phyloP scores from a whole-genome alignment of 1,140 invertebrate species.

The Eriocheir sinensis region DNA sequence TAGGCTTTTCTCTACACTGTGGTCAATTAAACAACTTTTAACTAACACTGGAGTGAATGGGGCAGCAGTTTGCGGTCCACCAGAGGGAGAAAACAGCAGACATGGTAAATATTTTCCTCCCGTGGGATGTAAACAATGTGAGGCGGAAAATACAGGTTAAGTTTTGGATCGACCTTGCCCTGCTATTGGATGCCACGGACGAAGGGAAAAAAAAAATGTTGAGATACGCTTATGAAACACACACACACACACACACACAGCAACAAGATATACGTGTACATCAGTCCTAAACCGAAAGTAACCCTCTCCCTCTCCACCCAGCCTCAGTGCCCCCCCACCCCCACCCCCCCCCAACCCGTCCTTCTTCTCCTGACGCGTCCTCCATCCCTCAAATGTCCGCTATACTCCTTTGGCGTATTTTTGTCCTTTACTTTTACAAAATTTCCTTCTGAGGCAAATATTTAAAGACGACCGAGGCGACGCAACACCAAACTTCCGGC shows the following conservation, averaged over 20 bases:
- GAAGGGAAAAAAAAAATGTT: too few species aligned
- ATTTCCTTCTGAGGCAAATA: conserved; percentile 12
- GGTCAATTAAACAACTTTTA: neutral
- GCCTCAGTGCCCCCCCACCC: neutral
- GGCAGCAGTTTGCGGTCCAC: neutral
- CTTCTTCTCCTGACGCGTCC: too few species aligned
- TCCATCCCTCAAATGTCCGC: neutral
- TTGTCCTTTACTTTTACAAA: neutral
- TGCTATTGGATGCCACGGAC: too few species aligned
- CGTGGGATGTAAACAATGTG: too few species aligned
- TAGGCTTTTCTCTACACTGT: conserved; percentile 10
- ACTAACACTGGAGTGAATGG: neutral
- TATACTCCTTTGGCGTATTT: neutral
- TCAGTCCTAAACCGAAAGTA: neutral
- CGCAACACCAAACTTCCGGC: neutral
- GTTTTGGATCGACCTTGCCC: too few species aligned
- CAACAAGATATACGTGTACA: conserved; percentile 44
- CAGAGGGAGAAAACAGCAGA: neutral
- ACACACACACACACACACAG: conserved; percentile 29
- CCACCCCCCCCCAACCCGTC: too few species aligned
- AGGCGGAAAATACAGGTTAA: too few species aligned
- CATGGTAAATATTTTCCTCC: too few species aligned
- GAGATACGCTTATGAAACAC: neutral
- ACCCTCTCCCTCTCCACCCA: neutral
- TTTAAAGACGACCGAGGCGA: neutral